Evolutionary conservation across 1,140 invertebrate species (phyloP).

Genomic region (Dinoponera quadriceps): DNA sequence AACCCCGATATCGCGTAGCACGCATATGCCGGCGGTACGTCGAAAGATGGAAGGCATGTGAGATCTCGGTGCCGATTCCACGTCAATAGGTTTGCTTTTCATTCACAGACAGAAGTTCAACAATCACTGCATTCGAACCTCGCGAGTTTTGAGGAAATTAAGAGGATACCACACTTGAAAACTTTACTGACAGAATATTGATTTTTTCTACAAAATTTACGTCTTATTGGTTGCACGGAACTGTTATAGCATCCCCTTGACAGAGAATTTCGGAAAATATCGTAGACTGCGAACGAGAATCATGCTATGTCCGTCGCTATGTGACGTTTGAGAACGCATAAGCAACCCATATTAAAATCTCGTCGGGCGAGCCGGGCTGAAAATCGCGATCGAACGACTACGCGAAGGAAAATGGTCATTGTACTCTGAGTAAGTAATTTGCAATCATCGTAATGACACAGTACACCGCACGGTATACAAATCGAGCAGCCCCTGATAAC

Average conservation of each 20-base stretch:
- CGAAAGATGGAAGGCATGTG: slow-evolving; percentile 1
- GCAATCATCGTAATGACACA: slow-evolving; percentile 23
- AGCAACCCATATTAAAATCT: not conserved
- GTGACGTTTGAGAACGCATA: too few relatives aligned
- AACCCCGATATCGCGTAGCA: slow-evolving; percentile 63
- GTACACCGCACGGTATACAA: not conserved
- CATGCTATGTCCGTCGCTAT: too few relatives aligned
- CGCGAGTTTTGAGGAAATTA: too few relatives aligned
- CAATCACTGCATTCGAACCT: not conserved
- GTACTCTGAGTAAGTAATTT: slow-evolving; percentile 15
- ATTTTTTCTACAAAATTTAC: too few relatives aligned
- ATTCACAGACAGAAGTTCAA: not conserved
- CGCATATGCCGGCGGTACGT: slow-evolving; percentile 9
- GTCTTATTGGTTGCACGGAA: too few relatives aligned
- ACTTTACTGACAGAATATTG: too few relatives aligned
- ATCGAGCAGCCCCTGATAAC: slow-evolving; percentile 3
- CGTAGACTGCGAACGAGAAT: not conserved
- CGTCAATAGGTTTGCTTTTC: slow-evolving; percentile 21
- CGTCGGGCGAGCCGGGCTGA: not conserved
- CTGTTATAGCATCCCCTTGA: too few relatives aligned
- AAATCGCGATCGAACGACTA: not conserved
- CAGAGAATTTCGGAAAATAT: not conserved
- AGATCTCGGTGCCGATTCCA: not conserved
- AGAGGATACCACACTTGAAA: too few relatives aligned
- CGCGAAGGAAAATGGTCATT: not conserved